These are phyloP conservation scores for Morus bassanus DNA, from an alignment of 2,797 vertebrate species.

Conservation along the genomic window DNA sequence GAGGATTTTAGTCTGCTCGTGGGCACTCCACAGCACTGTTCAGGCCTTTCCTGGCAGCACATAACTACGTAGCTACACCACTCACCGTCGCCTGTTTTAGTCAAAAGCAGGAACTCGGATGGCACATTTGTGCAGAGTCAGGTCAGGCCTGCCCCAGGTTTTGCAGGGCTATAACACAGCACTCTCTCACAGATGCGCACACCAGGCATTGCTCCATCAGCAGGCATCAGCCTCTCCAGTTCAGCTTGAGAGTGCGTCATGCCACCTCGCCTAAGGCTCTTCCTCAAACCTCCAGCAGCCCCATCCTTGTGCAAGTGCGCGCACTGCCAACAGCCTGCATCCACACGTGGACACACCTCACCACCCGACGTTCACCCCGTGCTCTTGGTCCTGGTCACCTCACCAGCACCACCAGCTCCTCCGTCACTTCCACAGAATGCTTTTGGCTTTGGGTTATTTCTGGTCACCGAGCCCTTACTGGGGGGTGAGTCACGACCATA, in stretches of 20 bases:
- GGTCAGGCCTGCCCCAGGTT: neutral
- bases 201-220: neutral
- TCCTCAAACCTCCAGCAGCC: neutral
- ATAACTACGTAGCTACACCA: neutral
- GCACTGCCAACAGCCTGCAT: rapidly evolving
- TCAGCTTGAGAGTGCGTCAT: neutral
- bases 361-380: rapidly evolving
- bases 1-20: neutral
- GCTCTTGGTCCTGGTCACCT: neutral
- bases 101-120: neutral
- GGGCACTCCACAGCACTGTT: rapidly evolving
- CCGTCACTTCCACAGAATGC: rapidly evolving
- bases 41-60: neutral
- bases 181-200: rapidly evolving
- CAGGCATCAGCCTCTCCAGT: neutral
- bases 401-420: rapidly evolving
- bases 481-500: neutral
- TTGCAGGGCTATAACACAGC: neutral
- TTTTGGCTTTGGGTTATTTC: neutral
- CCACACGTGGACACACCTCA: rapidly evolving
- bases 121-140: neutral
- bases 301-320: rapidly evolving
- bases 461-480: neutral
- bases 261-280: neutral
- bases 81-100: rapidly evolving